Evolutionary conservation across 2,888 invertebrate species (phyloP).

Genomic region (Campoplex capitator): DNA sequence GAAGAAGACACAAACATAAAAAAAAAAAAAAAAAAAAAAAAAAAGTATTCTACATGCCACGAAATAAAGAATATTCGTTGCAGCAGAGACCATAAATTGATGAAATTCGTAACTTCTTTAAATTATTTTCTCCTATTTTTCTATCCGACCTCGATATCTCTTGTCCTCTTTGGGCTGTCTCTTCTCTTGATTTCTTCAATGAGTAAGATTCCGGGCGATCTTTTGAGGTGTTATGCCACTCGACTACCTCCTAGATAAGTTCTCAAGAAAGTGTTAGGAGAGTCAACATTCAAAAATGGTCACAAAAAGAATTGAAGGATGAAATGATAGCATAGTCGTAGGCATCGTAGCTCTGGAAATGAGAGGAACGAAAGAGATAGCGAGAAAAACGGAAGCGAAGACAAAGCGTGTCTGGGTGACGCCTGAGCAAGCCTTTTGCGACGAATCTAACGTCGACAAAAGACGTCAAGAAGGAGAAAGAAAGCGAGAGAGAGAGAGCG

Average conservation of each 20-base stretch:
- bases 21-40: slow-evolving; percentile 8
- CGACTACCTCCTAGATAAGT: slow-evolving; percentile 9
- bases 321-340: slow-evolving; percentile 37
- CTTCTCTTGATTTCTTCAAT: neutral
- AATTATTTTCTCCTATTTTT: neutral
- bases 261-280: neutral
- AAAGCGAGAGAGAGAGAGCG: slow-evolving; percentile 31
- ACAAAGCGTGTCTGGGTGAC: slow-evolving; percentile 62
- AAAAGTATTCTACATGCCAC: slow-evolving; percentile 11
- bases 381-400: slow-evolving; percentile 50
- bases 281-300: slow-evolving; percentile 4
- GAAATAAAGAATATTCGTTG: slow-evolving; percentile 14
- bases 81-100: slow-evolving; percentile 19
- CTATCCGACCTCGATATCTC: neutral
- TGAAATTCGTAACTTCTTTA: slow-evolving; percentile 5
- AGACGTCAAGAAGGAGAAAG: slow-evolving; percentile 28
- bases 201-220: neutral
- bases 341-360: slow-evolving; percentile 48
- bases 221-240: slow-evolving; percentile 4
- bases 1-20: slow-evolving; percentile 1
- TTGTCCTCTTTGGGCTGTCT: neutral
- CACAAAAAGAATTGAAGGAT: slow-evolving; percentile 7
- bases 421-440: slow-evolving; percentile 52
- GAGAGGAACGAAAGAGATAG: slow-evolving; percentile 51
- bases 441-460: slow-evolving; percentile 49